Conservation (phyloP, 2,113 vertebrate genomes). For the Chauna torquata region DNA sequence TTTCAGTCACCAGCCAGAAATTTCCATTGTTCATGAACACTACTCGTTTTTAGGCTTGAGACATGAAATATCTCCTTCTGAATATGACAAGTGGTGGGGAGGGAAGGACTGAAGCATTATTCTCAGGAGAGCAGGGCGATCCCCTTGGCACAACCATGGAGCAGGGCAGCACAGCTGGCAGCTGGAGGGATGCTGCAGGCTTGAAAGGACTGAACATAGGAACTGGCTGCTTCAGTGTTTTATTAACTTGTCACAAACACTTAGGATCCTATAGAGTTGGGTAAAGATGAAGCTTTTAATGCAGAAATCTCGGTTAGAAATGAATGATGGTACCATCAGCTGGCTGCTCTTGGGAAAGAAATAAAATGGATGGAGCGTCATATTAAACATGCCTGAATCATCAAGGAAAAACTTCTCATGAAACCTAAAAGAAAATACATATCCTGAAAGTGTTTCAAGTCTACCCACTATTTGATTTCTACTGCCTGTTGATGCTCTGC, state of each 20-base stretch:
- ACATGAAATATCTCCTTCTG: background rate
- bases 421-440: background rate
- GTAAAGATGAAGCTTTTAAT: background rate
- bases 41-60: background rate
- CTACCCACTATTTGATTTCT: background rate
- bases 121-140: background rate
- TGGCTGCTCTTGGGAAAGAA: background rate
- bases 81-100: background rate
- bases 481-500: background rate
- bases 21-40: background rate
- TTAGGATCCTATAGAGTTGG: background rate
- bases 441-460: background rate
- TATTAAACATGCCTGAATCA: background rate
- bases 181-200: background rate
- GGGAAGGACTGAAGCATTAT: background rate
- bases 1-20: background rate
- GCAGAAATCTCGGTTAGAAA: background rate
- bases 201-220: background rate
- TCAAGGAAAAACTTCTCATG: background rate
- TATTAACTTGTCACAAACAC: accelerated
- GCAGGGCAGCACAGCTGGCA: background rate
- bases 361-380: background rate
- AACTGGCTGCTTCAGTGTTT: background rate
- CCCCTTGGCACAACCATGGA: background rate
- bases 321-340: too few species aligned